Base-by-base conservation (phyloP, 2,888 invertebrate species). In the Caenorhabditis panamensis region DNA sequence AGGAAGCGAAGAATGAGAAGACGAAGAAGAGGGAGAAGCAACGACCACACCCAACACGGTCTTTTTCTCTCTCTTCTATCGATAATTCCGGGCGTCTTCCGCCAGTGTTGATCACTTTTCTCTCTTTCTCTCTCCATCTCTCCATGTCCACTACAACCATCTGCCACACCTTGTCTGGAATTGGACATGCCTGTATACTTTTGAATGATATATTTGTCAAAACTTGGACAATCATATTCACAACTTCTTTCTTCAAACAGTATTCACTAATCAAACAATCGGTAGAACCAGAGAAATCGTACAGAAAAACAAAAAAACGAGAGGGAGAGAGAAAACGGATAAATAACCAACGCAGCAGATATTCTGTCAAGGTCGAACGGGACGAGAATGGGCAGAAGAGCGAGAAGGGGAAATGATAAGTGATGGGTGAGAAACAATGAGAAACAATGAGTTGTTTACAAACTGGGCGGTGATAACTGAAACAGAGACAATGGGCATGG, bases 11-110 rank as follows among this genome's bases (percentile, higher is more conserved):
- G 54, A 54, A 64, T 20, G 36, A 26, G 58, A 36, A 67, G 47
- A 47, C 49, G 62, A 31, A 49, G 62, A n/a, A 64, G 28, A 31
- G 16, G 22, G 36, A 51, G 63, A 51, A 49, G 53, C 28, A 28
- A 28, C 26, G 68, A 59, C 68, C 68, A 68, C 68, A 68, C 68
- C 68, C 68, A 68, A 49, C 28, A 64, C 53, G 24, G 53, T 31
- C 22, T 54, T 28, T 54, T 36, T 59, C 64, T 53, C 49, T 36
- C 49, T 58, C 63, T 75, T 59, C 62, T 63, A 67, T 58, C 54
- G 51, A 56, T 53, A 66, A 59, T 66, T 31, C 51, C 51, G n/a
- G n/a, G n/a, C n/a, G n/a, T 41, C 11, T 37, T 20, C n/a, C n/a
- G n/a, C n/a, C n/a, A n/a, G n/a, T n/a, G n/a, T 54, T 49, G 61